These are phyloP conservation scores for Gavia stellata DNA, from an alignment of 2,113 vertebrate genomes.

Conservation along the genomic window DNA sequence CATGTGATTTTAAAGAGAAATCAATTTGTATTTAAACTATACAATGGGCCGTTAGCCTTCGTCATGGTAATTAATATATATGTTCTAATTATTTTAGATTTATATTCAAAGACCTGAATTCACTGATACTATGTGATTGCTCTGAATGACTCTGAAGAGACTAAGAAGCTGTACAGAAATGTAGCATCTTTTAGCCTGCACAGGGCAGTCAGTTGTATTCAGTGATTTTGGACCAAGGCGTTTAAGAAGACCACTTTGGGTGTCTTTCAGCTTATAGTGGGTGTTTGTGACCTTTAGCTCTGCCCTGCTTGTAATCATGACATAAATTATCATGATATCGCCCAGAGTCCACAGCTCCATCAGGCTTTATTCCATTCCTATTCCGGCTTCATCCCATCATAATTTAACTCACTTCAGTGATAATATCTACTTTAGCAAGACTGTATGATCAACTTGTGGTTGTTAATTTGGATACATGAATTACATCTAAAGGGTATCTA, in stretches of 20 bases:
- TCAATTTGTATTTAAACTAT: not conserved
- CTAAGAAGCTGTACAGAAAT: not conserved
- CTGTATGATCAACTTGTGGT: not conserved
- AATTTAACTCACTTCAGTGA: not conserved
- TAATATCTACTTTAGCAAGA: not conserved
- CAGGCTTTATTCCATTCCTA: not conserved
- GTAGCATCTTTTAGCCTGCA: not conserved
- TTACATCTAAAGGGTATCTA: not conserved
- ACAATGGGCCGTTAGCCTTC: not conserved
- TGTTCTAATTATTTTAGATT: not conserved
- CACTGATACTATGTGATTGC: not conserved
- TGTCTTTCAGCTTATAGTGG: not conserved
- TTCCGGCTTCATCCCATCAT: not conserved
- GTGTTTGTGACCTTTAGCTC: not conserved
- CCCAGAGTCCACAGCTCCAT: not conserved
- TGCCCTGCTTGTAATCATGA: not conserved
- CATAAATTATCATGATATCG: not conserved
- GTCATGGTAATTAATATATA: not conserved
- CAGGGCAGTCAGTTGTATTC: not conserved
- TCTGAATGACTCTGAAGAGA: not conserved
- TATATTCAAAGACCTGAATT: not conserved
- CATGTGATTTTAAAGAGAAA: not conserved
- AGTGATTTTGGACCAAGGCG: not conserved
- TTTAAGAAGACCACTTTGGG: not conserved
- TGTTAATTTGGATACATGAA: not conserved